Evolutionary conservation across 2,888 invertebrate species (phyloP).

Genomic region (Orthosia cruda): DNA sequence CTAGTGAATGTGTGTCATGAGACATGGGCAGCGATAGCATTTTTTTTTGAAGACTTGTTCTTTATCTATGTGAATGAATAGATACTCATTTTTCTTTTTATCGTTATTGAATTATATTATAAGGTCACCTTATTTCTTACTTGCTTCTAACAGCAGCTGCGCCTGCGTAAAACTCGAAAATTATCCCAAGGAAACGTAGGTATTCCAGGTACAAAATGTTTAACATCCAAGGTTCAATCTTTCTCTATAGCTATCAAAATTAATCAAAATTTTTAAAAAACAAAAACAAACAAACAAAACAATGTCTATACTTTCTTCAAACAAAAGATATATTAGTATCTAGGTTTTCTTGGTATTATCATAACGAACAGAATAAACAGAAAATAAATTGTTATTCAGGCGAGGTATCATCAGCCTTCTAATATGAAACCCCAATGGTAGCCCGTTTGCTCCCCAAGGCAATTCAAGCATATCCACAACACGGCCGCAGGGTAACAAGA

Average conservation of each 20-base stretch:
- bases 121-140: no score
- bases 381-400: not conserved
- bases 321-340: not conserved
- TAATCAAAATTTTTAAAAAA: not conserved
- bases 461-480: constrained; percentile 4
- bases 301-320: not conserved
- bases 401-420: not conserved
- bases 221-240: no score
- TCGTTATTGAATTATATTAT: no score
- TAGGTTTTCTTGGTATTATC: no score
- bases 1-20: constrained; percentile 1
- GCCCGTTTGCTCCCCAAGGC: not conserved
- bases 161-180: no score
- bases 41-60: constrained; percentile 1
- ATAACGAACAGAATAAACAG: not conserved
- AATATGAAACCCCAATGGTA: not conserved
- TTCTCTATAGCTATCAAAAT: no score
- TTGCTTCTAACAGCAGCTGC: no score
- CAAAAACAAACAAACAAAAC: not conserved
- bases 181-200: no score
- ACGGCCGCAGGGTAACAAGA: constrained; percentile 30
- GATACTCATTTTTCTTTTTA: not conserved
- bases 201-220: no score
- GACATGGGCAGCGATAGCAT: not conserved
- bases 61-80: not conserved